Evolutionary conservation across 2,888 invertebrate genomes (phyloP), one percentile per base, ranked within the genome.

Genomic region (Adelphocoris suturalis): DNA sequence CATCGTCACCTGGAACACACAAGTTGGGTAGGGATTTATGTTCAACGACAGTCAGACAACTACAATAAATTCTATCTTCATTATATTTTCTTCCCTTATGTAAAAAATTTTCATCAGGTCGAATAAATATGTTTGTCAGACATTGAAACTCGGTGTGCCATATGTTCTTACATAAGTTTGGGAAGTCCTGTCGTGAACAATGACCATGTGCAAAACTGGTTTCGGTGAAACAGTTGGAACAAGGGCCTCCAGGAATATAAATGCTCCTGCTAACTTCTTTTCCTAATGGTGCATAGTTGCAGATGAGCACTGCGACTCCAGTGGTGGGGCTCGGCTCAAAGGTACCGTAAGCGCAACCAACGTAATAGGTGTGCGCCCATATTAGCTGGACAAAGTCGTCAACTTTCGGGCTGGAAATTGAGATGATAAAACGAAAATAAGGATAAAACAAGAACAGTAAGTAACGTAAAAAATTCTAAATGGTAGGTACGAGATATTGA

Each of bases 231-330:
- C 86, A 86, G 19, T 12, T 14, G 27, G 86, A 48, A 47, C 86
- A 86, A 3, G 86, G 86, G 3, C 86, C 86, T n/a, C 86, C 76
- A 12, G 86, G 86, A 46, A 86, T 46, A 23, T 75, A 86, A 12
- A 86, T 86, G 47, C 37, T 16, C 23, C 19, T 68, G 11, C 86
- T 52, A 9, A 46, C 68, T 19, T 19, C 19, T 46, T 48, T 75
- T 2, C 86, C 86, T 0, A 28, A 19, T 47, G 86, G 86, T 75
- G 86, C 68, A 46, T 86, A 86, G 27, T 86, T 86, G 76, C 86
- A 86, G 4, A 86, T 76, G 76, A 86, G 86, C n/a, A 86, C 7
- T 27, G 76, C 68, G 2, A 85, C 52, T 68, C 68, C 78, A 13
- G 0, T 28, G 27, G 61, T 9, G 28, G 28, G 0, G 37, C 16